Base-by-base conservation (phyloP, 2,797 vertebrate species). In the Anguilla anguilla region DNA sequence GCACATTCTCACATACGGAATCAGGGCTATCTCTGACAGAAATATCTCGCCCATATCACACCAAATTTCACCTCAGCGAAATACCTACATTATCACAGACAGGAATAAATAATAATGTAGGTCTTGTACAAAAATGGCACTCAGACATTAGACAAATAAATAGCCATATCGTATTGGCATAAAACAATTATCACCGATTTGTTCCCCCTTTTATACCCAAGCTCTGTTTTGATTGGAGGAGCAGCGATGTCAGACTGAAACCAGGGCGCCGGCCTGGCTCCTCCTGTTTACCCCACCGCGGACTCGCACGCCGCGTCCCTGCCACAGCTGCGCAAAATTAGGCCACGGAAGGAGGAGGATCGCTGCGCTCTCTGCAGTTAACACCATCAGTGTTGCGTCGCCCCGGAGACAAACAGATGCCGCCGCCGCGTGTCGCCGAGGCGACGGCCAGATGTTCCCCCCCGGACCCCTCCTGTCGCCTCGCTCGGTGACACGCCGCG, bases 361-460 rank as follows among this genome's bases (percentile, higher is more conserved):
- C 92, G 92, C 94, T 95, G 95, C 95, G 87, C 61, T 72, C 95
- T 91, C 96, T 96, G 94, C 95, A 96, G 97, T 97, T 96, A 95
- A 96, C 97, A 97, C 96, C 96, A 96, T 96, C 95, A 94, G 96
- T 97, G 96, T 97, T 94, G 94, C 94, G 95, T 94, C 96, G 96
- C 95, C 92, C 74, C 92, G 94, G 95, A 97, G 96, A 96, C 96
- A 96, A 97, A 96, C 97, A 98, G 97, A 98, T 98, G 98, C 95
- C 94, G 93, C 0, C 93, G 95, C 92, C 94, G 94, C 96, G 94
- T 93, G 95, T 83, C 89, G 94, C 95, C 90, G 93, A 95, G 96
- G 96, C 94, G 85, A 94, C 28, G 88, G 95, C 95, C 97, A 97
- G 96, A 97, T 97, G 97, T 97, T 97, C 53, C 92, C 85, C 92